Conservation (phyloP, 2,888 invertebrate genomes). For the Automeris io region DNA sequence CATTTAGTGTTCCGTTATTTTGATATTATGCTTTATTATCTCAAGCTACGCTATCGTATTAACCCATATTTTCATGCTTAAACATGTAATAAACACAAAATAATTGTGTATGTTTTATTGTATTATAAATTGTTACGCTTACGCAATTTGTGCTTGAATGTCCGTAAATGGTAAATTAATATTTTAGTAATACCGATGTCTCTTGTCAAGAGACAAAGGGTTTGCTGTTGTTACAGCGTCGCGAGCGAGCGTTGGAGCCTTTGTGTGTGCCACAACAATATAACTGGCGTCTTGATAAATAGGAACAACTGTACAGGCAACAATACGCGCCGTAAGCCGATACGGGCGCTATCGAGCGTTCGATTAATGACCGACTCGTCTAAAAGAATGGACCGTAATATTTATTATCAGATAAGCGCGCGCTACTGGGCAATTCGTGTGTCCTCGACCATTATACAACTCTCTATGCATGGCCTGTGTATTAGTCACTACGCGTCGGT, state of each 20-base stretch:
- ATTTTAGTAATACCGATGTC: conserved; percentile 57
- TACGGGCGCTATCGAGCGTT: conserved; percentile 68
- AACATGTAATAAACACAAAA: no score
- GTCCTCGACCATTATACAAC: conserved; percentile 63
- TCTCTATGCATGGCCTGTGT: conserved; percentile 56
- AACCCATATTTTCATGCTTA: no score
- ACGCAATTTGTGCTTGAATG: conserved; percentile 11
- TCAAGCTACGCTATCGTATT: no score
- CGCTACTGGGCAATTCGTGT: conserved; percentile 73
- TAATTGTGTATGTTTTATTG: no score
- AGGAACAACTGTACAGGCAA: conserved; percentile 68
- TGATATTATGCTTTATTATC: no score
- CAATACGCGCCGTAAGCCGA: conserved; percentile 72
- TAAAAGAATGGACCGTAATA: conserved; percentile 76
- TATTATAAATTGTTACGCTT: neutral
- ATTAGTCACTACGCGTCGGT: conserved; percentile 61
- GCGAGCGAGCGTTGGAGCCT: conserved; percentile 38
- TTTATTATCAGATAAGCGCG: conserved; percentile 74
- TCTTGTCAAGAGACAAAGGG: conserved; percentile 59
- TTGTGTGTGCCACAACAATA: conserved; percentile 63
- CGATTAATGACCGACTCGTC: conserved; percentile 74
- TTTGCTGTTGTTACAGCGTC: conserved; percentile 42
- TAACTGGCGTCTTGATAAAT: conserved; percentile 73
- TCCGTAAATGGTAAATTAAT: conserved; percentile 41
- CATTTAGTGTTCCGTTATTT: no score